Conservation (phyloP, 2,888 invertebrate species). For the Yponomeuta malinellus region DNA sequence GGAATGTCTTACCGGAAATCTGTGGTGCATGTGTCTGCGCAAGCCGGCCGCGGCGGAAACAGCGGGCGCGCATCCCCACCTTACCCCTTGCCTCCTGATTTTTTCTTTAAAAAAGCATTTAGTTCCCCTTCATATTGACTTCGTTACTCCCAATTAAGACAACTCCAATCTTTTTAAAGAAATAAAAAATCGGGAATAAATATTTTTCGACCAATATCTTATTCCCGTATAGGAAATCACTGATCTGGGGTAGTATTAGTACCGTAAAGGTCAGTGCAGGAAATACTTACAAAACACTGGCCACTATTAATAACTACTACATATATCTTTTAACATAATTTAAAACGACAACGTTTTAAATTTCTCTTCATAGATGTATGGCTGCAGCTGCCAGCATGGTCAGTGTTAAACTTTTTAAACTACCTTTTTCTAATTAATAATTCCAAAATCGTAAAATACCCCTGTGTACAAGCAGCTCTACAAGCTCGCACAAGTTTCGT, state of each 20-base stretch:
- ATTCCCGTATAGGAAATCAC: no score
- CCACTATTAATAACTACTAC: no score
- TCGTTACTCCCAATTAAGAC: background rate
- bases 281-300: no score
- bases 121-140: background rate
- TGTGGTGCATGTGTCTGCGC: constrained; percentile 63
- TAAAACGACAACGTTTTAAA: no score
- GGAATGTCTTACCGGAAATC: constrained; percentile 69
- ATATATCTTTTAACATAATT: no score
- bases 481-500: background rate
- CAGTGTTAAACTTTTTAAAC: background rate
- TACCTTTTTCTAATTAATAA: background rate
- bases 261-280: no score
- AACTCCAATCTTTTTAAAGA: background rate
- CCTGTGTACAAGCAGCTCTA: background rate
- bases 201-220: no score
- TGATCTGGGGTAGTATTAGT: no score
- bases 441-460: background rate
- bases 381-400: background rate
- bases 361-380: no score
- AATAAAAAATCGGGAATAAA: no score
- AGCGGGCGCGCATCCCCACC: constrained; percentile 52
- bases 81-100: constrained; percentile 28
- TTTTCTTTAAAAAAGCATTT: background rate
- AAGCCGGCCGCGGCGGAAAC: constrained; percentile 67